Conservation (phyloP, 2,888 invertebrate genomes). For the Tachina lurida region DNA sequence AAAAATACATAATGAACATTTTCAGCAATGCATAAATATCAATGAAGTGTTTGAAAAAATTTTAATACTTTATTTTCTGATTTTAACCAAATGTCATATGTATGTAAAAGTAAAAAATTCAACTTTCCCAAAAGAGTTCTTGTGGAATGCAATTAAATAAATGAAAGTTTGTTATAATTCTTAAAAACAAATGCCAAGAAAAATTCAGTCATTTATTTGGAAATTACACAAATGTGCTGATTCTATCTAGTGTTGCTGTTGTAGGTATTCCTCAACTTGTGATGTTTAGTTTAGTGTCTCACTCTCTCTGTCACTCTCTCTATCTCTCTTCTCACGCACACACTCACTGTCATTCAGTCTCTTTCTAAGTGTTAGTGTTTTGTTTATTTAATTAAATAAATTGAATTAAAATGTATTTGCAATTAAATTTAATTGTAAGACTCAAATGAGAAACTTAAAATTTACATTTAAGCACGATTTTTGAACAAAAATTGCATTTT, state of each 20-base stretch:
- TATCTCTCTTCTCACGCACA: no score
- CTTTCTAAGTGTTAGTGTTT: not conserved
- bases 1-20: no score
- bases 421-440: constrained; percentile 71
- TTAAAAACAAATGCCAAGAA: not conserved
- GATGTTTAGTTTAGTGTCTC: not conserved
- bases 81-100: no score
- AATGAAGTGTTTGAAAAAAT: no score
- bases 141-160: not conserved
- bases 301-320: no score
- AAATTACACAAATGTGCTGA: not conserved
- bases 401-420: constrained; percentile 67
- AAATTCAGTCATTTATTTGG: not conserved
- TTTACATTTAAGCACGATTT: constrained; percentile 65
- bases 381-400: constrained; percentile 67
- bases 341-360: no score
- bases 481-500: constrained; percentile 60
- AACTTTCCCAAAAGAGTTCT: not conserved
- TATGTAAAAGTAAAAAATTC: not conserved
- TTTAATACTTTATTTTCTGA: no score
- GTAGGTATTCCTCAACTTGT: not conserved
- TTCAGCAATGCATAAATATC: no score
- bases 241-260: not conserved
- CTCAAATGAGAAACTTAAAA: constrained; percentile 55
- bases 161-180: not conserved